Evolutionary conservation across 2,888 invertebrate genomes (phyloP), one percentile per base, ranked within the genome.

Genomic region (Homarus gammarus): DNA sequence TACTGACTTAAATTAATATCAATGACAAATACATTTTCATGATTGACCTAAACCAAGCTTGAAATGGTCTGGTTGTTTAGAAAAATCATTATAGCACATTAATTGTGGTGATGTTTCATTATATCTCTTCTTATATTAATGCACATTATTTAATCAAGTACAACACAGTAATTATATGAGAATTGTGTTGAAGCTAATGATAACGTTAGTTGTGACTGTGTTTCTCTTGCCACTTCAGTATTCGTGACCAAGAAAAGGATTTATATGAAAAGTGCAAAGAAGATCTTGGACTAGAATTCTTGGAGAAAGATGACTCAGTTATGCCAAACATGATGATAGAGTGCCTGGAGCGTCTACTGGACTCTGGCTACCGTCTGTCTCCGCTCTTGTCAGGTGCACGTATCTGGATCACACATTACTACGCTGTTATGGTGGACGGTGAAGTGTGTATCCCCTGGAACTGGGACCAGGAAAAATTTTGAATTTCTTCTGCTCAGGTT

Each of bases 301-400:
- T 99, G 1, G 95, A 96, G 91, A 98, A 98, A 94, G 98, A 98
- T 93, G 98, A 98, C 93, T 97, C 97, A 92, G 96, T 99, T 18
- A 97, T 97, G 0, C 98, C 98, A 0, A 96, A 96, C 91, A 95
- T 97, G 91, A 98, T 98, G 98, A 98, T 98, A 90, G 94, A 96
- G 87, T 98, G 97, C 93, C 96, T 97, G 93, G 95, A 96, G 93
- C 95, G 96, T 73, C 94, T 99, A 84, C 94, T 98, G 12, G 92
- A 70, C 8, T 49, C 56, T 36, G 68, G 89, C 1, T 83, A 90
- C 51, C 89, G 91, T 18, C 90, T 92, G 6, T 56, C 90, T n/a
- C 90, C 91, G 0, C 81, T 89, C 38, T 86, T 92, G 31, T 61
- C 89, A 18, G 91, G 90, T 10, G 84, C 90, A 38, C 68, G 90